Evolutionary conservation across 2,113 vertebrate genomes (phyloP), one percentile per base, ranked within the genome.

Genomic region (Heliornis fulica): DNA sequence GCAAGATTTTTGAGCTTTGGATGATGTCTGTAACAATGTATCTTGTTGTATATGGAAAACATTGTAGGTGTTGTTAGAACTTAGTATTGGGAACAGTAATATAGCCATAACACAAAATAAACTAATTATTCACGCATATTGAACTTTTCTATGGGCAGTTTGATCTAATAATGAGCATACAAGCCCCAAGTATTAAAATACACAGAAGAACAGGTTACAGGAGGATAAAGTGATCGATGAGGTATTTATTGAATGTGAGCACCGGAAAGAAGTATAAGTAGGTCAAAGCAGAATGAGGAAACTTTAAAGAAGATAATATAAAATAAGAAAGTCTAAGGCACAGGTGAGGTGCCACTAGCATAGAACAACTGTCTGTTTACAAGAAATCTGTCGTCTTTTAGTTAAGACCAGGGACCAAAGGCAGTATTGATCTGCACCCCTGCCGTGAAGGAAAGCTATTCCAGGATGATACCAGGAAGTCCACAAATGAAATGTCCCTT

Each of bases 201-300:
- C n/a, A 36, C 45, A 59, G 63, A 61, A 53, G 13, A 41, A 18
- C 15, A 76, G 43, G 13, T 13, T 51, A 16, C 51, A 23, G 13
- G 15, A 79, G 15, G 5, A 10, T 63, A 17, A 76, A 31, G 8
- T 64, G 32, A 48, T 72, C 2, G 0, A 0, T 15, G 36, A 14
- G 25, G 25, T 40, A 53, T 88, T 77, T 16, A 36, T 25, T 70
- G 56, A 81, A 8, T 57, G 25, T 9, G 32, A 69, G n/a, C 69
- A 31, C 4, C 10, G 46, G 48, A 78, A 77, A 19, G 22, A 66
- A 72, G 13, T 50, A 13, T 43, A 83, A 79, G 57, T 68, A 43
- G 31, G 31, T 59, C 11, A 45, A 43, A 68, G 68, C 40, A 60
- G 13, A 18, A 41, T 60, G 66, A 51, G 7, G 22, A 66, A 57